Percentiles rank a stretch among this genome's conserved stretches.
These are phyloP conservation scores for Ceratina japonica DNA, from an alignment of 1,140 invertebrate species.

Conservation along the genomic window DNA sequence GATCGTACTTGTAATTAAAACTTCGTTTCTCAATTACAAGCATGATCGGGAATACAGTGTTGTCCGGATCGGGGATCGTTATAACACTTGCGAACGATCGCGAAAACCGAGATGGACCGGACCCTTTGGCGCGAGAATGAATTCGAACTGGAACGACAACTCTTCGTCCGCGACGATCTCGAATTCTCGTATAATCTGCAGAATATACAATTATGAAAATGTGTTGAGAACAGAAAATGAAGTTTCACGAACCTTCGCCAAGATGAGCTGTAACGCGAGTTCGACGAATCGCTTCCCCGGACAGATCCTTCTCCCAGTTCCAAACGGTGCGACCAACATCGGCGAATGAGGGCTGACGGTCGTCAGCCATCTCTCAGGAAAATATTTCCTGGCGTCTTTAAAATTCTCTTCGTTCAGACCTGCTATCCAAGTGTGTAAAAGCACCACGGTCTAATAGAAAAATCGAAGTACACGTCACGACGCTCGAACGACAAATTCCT, in stretches of 20 bases:
- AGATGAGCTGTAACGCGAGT: slow-evolving; percentile 86
- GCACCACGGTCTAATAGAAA: slow-evolving; percentile 86
- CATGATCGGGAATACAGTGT: no score
- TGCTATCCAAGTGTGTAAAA: slow-evolving; percentile 91
- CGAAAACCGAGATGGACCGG: slow-evolving; percentile 84
- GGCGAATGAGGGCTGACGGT: slow-evolving; percentile 80
- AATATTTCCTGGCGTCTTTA: slow-evolving; percentile 85
- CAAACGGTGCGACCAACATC: slow-evolving; percentile 91
- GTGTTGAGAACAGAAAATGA: neutral
- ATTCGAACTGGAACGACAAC: slow-evolving; percentile 88
- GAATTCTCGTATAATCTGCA: slow-evolving; percentile 85
- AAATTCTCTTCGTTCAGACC: slow-evolving; percentile 90
- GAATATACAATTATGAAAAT: no score
- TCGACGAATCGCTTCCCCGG: slow-evolving; percentile 91
- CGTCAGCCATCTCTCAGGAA: slow-evolving; percentile 90
- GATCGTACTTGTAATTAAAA: no score
- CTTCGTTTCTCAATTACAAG: no score
- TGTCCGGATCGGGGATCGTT: slow-evolving; percentile 2
- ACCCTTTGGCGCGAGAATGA: slow-evolving; percentile 86
- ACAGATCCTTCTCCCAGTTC: slow-evolving; percentile 89
- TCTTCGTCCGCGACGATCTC: slow-evolving; percentile 84
- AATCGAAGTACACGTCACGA: neutral
- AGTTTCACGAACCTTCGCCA: slow-evolving; percentile 83
- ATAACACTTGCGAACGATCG: slow-evolving; percentile 75
- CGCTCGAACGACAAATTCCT: neutral